Conservation (phyloP, 1,140 invertebrate species). For the Trichomalopsis sarcophagae region DNA sequence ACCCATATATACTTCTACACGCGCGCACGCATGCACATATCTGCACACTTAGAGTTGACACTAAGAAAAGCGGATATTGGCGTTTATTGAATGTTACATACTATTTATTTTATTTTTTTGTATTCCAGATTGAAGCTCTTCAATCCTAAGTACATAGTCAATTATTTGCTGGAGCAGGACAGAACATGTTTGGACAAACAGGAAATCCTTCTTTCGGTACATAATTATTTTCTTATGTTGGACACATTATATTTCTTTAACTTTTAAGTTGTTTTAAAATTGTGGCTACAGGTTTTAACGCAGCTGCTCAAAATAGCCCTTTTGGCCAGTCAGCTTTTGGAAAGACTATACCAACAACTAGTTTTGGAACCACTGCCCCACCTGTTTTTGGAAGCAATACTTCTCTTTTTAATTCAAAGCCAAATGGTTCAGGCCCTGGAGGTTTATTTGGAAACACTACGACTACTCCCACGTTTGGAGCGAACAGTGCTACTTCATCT, state of each 20-base stretch:
- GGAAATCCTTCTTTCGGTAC: slow-evolving; percentile 64
- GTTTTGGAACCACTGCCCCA: slow-evolving; percentile 68
- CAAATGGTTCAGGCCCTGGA: slow-evolving; percentile 74
- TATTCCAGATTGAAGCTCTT: too few relatives aligned
- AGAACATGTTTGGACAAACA: slow-evolving; percentile 66
- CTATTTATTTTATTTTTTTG: too few relatives aligned
- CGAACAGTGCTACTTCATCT: slow-evolving; percentile 71
- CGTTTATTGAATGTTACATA: too few relatives aligned
- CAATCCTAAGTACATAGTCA: too few relatives aligned
- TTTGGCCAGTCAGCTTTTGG: slow-evolving; percentile 75
- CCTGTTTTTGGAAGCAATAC: slow-evolving; percentile 74
- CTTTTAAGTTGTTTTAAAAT: slow-evolving; percentile 9
- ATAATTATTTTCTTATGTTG: neutral
- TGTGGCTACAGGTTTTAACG: slow-evolving; percentile 65
- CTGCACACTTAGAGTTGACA: too few relatives aligned
- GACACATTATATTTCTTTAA: neutral
- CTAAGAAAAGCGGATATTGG: too few relatives aligned
- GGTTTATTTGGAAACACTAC: slow-evolving; percentile 70
- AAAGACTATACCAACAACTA: slow-evolving; percentile 72
- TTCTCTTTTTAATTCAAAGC: slow-evolving; percentile 78
- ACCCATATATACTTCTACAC: too few relatives aligned
- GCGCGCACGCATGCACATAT: too few relatives aligned
- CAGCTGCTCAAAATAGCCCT: slow-evolving; percentile 68
- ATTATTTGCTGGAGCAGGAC: too few relatives aligned
- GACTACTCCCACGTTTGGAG: slow-evolving; percentile 72